A percentile compares a stretch with the other conserved stretches of the same genome.
Conservation (phyloP, 2,797 vertebrate species). For the Oophaga sylvatica region DNA sequence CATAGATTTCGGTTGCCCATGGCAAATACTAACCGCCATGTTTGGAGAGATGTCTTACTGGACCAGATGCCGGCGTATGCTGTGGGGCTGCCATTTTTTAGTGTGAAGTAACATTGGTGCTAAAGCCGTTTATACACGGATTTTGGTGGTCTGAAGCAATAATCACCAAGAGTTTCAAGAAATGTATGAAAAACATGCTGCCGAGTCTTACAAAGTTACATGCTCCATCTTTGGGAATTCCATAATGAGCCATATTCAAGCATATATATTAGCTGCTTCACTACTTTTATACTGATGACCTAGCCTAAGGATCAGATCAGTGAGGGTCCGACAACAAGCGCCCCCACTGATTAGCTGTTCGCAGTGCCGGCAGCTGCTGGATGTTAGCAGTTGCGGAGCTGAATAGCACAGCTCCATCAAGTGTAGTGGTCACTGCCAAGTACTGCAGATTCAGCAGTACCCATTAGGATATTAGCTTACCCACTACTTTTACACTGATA, state of each 20-base stretch:
- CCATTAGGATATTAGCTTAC: too few relatives aligned
- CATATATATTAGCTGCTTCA: neutral
- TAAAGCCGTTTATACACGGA: neutral
- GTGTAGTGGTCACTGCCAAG: too few relatives aligned
- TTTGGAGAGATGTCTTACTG: slow-evolving; percentile 15
- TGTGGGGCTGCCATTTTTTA: neutral
- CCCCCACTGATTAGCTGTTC: too few relatives aligned
- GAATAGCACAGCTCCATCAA: too few relatives aligned
- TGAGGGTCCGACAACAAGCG: too few relatives aligned
- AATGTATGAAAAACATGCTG: neutral
- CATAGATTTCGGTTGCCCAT: slow-evolving; percentile 43
- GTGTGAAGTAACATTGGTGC: neutral
- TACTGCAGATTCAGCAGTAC: too few relatives aligned
- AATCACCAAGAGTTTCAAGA: neutral
- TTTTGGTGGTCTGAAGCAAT: neutral
- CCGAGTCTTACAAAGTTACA: neutral
- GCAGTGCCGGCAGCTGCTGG: too few relatives aligned
- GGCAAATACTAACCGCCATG: neutral
- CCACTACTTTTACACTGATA: too few relatives aligned
- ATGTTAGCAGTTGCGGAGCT: too few relatives aligned
- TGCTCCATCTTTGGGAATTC: neutral
- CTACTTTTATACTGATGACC: too few relatives aligned
- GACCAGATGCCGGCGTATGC: neutral
- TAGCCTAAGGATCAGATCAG: too few relatives aligned
- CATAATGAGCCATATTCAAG: neutral